Evolutionary conservation across 2,113 vertebrate genomes (phyloP), one percentile per base, ranked within the genome.

Genomic region (Stegastes partitus): DNA sequence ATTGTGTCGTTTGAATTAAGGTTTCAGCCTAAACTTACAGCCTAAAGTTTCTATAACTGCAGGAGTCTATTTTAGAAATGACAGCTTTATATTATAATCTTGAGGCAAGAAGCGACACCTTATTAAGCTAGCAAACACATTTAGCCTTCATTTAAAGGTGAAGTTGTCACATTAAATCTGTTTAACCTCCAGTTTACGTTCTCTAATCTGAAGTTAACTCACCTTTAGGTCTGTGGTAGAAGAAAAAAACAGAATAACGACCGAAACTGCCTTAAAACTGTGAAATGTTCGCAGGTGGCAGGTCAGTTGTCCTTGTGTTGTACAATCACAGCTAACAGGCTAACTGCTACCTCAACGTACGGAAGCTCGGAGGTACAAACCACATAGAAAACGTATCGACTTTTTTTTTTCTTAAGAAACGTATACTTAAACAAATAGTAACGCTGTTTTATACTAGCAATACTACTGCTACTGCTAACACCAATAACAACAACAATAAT

Each of bases 361-460:
- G 86, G 79, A 74, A 75, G 39, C 39, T 12, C 47, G 7, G 5
- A 6, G 57, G 67, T 11, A 59, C 56, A 81, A 58, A 83, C 1
- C 7, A 11, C 0, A 4, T 4, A 12, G 2, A 31, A 49, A 49
- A 1, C 6, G 18, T 9, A n/a, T 49, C 19, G 39, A 14, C 39
- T 42, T 15, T 42, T 42, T 12, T 14, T 39, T 5, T 39, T 39
- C 3, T 39, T 2, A 11, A 5, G 3, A 39, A 28, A 28, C n/a
- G n/a, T n/a, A n/a, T n/a, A n/a, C n/a, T n/a, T 28, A 28, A 28
- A 28, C 26, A 28, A 3, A 28, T 28, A 28, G 26, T 28, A 28
- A 28, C 26, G 26, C 26, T 28, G 26, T 28, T 28, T 39, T 2
- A 8, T 11, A 39, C 37, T 9, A 39, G 2, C 8, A 18, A 15